A percentile compares a stretch with the other conserved stretches of the same genome.
These are phyloP conservation scores for Plotosus lineatus DNA, from an alignment of 2,113 vertebrate species.

Conservation along the genomic window DNA sequence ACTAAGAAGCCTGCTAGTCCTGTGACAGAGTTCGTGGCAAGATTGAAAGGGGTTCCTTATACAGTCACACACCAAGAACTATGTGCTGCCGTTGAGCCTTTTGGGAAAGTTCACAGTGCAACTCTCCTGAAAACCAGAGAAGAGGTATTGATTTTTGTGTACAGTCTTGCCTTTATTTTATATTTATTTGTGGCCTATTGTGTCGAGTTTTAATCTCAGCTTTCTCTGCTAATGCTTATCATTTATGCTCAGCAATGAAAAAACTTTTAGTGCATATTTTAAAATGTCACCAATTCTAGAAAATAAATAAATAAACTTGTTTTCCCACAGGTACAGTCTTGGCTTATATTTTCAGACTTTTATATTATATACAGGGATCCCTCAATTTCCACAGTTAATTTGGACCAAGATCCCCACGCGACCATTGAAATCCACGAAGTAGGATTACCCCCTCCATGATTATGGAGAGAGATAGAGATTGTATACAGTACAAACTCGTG, in stretches of 20 bases:
- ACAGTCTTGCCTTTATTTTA: not conserved
- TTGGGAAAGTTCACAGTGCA: slow-evolving; percentile 76
- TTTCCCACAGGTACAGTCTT: no score
- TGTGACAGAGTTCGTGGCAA: slow-evolving; percentile 45
- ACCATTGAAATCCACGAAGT: no score
- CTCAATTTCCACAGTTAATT: no score
- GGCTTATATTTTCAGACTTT: no score
- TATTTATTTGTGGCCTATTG: not conserved
- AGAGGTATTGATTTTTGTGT: slow-evolving; percentile 62
- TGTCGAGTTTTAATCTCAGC: not conserved
- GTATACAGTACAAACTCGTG: no score
- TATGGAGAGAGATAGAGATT: no score
- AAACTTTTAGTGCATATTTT: not conserved
- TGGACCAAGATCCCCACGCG: no score
- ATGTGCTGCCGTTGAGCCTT: slow-evolving; percentile 72
- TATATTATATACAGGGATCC: no score
- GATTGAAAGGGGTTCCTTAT: slow-evolving; percentile 68
- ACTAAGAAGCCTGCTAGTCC: slow-evolving; percentile 41
- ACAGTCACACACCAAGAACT: slow-evolving; percentile 74
- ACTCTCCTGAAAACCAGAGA: slow-evolving; percentile 73
- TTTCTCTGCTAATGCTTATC: not conserved
- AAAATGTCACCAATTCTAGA: not conserved
- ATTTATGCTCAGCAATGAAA: not conserved
- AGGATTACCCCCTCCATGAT: no score
- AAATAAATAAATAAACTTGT: no score